Percentiles rank a stretch among this genome's conserved stretches.
Evolutionary conservation across 2,797 vertebrate species (phyloP).

Genomic region (Pseudomugil gertrudae): DNA sequence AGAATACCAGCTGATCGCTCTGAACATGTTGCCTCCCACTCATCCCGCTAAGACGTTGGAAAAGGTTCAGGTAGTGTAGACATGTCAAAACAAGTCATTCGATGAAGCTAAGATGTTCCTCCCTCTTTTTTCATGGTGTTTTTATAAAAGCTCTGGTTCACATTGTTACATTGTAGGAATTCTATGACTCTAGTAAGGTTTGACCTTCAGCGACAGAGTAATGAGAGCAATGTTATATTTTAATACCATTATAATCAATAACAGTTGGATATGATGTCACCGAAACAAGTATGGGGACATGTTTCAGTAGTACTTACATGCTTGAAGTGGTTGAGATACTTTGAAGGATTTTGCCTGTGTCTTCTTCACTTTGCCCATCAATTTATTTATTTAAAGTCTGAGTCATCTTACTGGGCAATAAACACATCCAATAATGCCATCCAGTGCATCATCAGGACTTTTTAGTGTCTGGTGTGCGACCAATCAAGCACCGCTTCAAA

Average conservation of each 20-base stretch:
- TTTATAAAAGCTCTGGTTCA: constrained; percentile 12
- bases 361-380: neutral
- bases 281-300: constrained; percentile 3
- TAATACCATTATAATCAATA: neutral
- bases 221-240: neutral
- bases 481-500: neutral
- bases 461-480: neutral
- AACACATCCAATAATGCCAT: too few relatives aligned
- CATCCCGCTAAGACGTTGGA: constrained; percentile 13
- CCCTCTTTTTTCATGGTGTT: neutral
- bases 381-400: constrained; percentile 8
- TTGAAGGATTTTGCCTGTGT: neutral
- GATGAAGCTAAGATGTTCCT: constrained; percentile 4
- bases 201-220: constrained; percentile 2
- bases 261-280: neutral
- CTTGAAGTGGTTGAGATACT: neutral
- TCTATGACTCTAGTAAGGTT: neutral
- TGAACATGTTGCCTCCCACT: constrained; percentile 32
- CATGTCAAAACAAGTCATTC: constrained; percentile 29
- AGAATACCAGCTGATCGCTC: constrained; percentile 46
- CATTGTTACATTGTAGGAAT: constrained; percentile 1
- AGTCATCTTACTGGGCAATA: neutral
- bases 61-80: constrained; percentile 15
- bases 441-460: constrained; percentile 6
- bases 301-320: neutral